A percentile compares a stretch with the other conserved stretches of the same genome.
Conservation (phyloP, 2,888 invertebrate species). For the Xestia rhomboidea region DNA sequence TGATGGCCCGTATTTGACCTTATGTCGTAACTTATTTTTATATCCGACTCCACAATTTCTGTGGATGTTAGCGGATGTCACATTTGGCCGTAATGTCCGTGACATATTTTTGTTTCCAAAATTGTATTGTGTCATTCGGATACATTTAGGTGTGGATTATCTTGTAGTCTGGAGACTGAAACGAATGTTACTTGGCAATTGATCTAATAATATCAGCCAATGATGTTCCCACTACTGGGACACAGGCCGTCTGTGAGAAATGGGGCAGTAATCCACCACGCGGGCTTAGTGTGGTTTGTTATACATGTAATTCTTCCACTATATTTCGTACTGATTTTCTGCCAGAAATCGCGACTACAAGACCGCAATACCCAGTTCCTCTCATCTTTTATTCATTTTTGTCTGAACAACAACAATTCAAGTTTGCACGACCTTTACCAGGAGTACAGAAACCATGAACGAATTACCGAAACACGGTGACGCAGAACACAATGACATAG, state of each 20-base stretch:
- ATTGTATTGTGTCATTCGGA: constrained; percentile 50
- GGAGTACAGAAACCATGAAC: constrained; percentile 26
- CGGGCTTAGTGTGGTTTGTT: background rate
- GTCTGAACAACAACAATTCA: background rate
- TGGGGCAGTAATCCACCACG: background rate
- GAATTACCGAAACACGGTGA: constrained; percentile 12
- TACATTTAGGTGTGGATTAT: constrained; percentile 23
- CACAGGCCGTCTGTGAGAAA: background rate
- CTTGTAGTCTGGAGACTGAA: background rate
- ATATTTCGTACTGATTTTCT: background rate
- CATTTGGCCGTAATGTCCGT: constrained; percentile 59
- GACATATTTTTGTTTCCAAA: constrained; percentile 57
- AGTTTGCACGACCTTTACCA: background rate
- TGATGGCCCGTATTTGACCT: constrained; percentile 70
- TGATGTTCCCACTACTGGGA: background rate
- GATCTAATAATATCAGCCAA: background rate
- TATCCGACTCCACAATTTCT: constrained; percentile 68
- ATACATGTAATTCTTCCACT: background rate
- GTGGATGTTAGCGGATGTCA: constrained; percentile 60
- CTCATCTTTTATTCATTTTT: background rate
- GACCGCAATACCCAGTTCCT: background rate
- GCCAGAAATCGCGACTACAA: background rate
- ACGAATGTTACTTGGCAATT: background rate
- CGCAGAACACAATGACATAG: constrained; percentile 25
- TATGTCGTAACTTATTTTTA: constrained; percentile 74